A percentile compares a stretch with the other conserved stretches of the same genome.
phyloP scores from a whole-genome alignment of 2,888 invertebrate species.

The Cheilosia vulpina region DNA sequence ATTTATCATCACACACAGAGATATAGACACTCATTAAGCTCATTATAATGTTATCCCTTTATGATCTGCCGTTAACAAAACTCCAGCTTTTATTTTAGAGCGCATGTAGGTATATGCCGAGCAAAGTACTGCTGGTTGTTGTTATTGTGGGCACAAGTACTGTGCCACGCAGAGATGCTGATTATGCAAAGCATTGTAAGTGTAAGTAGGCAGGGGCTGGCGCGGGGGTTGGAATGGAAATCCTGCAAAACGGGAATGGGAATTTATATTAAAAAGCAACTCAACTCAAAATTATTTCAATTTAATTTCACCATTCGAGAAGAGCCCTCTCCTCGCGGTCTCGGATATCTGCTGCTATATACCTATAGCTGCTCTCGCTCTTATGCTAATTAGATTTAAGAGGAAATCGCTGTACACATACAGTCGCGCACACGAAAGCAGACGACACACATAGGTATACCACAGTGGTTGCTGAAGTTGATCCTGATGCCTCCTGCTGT shows the following conservation, averaged over 20 bases:
- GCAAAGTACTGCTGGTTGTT: conserved; percentile 34
- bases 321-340: neutral
- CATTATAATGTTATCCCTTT: conserved; percentile 73
- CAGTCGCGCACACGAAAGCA: conserved; percentile 2
- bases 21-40: conserved; percentile 73
- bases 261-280: conserved; percentile 69
- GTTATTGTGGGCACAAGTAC: conserved; percentile 21
- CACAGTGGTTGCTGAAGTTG: conserved; percentile 25
- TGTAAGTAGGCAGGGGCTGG: neutral
- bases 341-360: neutral
- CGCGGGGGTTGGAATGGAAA: neutral
- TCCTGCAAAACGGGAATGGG: neutral
- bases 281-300: conserved; percentile 70
- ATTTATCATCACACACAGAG: conserved; percentile 69
- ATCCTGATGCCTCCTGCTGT: conserved; percentile 64
- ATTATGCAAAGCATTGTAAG: conserved; percentile 60
- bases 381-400: conserved; percentile 71
- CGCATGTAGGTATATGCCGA: neutral
- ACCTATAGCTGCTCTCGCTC: conserved; percentile 22
- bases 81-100: conserved; percentile 68
- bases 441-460: conserved; percentile 5
- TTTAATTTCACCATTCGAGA: conserved; percentile 59
- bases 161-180: conserved; percentile 48
- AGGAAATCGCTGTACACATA: conserved; percentile 51
- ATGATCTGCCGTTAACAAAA: conserved; percentile 72